A percentile compares a stretch with the other conserved stretches of the same genome.
phyloP scores from a whole-genome alignment of 92 coral and sea anemone species.

The Paragorgia papillata region DNA sequence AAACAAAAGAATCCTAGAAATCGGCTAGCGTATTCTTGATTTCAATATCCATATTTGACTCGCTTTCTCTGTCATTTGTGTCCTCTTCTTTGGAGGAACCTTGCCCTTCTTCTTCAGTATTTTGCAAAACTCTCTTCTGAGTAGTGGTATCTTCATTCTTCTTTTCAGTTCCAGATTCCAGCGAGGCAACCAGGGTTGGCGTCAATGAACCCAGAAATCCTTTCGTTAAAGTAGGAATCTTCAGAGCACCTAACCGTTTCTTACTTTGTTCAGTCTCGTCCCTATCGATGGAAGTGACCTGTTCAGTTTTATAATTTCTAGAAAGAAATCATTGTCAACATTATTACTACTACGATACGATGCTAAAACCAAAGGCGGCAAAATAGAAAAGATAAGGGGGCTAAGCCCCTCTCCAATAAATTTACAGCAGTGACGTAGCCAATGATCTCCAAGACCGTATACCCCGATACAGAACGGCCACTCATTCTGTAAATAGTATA shows the following conservation, averaged over 20 bases:
- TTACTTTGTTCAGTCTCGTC: constrained; percentile 9
- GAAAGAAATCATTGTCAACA: not conserved
- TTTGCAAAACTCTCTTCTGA: not conserved
- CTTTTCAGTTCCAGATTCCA: not conserved
- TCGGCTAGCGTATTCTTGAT: no score
- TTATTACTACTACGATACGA: no score
- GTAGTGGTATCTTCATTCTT: not conserved
- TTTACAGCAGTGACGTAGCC: no score
- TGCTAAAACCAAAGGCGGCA: no score
- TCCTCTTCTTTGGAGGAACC: not conserved
- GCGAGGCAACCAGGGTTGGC: not conserved
- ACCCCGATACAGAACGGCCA: no score
- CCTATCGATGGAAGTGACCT: constrained; percentile 12
- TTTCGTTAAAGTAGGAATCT: constrained; percentile 20
- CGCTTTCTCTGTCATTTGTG: not conserved
- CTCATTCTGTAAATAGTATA: no score
- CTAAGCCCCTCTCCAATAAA: no score
- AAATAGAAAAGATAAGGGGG: no score
- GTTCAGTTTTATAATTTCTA: constrained; percentile 33
- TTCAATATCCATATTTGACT: not conserved
- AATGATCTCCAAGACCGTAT: no score
- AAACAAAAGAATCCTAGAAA: no score
- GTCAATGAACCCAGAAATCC: constrained; percentile 28
- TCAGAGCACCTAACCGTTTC: constrained; percentile 22
- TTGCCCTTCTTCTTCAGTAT: not conserved